These are phyloP conservation scores for Aleiodes testaceus DNA, from an alignment of 2,888 invertebrate species.

Conservation along the genomic window DNA sequence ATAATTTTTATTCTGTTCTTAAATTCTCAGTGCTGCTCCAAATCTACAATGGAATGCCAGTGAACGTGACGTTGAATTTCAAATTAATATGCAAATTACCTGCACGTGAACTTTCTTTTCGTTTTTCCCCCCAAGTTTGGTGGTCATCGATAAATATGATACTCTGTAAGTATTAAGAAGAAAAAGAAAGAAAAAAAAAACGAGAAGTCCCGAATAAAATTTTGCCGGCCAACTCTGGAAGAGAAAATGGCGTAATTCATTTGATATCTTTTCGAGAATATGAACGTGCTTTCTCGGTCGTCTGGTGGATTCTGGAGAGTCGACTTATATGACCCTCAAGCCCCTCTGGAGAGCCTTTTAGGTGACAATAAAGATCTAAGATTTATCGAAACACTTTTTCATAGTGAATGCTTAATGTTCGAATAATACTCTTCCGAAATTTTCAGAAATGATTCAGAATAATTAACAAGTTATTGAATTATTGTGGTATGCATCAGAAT, in stretches of 20 bases:
- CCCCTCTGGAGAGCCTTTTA: neutral
- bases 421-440: neutral
- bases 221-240: neutral
- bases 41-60: neutral
- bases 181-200: neutral
- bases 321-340: conserved; percentile 8
- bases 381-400: conserved; percentile 1
- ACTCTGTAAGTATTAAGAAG: neutral
- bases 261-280: conserved; percentile 3
- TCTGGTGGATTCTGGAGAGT: conserved; percentile 8
- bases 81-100: conserved; percentile 13
- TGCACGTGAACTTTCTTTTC: conserved; percentile 15
- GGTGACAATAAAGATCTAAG: conserved; percentile 9
- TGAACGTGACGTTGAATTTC: conserved; percentile 20
- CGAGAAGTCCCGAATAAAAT: conserved; percentile 2
- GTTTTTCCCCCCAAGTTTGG: neutral
- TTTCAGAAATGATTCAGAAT: too few species aligned
- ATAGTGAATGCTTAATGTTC: neutral
- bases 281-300: conserved; percentile 3
- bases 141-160: conserved; percentile 15
- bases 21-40: conserved; percentile 5
- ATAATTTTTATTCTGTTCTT: too few species aligned
- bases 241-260: conserved; percentile 14
- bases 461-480: too few species aligned
- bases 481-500: too few species aligned